Evolutionary conservation across 2,888 invertebrate species (phyloP).

Genomic region (Phortica okadai): DNA sequence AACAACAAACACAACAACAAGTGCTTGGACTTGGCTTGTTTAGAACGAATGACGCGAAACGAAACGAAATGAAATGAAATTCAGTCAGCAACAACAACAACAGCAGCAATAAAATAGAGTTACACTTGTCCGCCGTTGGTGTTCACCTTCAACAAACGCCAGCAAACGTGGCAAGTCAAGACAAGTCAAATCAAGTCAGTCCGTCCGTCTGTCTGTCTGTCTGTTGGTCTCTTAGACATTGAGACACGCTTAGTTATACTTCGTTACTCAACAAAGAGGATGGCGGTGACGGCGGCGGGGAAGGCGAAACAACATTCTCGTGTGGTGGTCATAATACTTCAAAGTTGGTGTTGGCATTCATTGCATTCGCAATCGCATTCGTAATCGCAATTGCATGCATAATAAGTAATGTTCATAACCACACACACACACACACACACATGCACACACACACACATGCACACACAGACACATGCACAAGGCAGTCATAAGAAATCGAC

Average conservation of each 20-base stretch:
- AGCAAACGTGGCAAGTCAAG: constrained; percentile 26
- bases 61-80: background rate
- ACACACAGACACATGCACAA: background rate
- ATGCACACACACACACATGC: background rate
- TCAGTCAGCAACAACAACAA: background rate
- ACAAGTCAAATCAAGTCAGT: constrained; percentile 20
- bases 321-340: background rate
- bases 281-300: background rate
- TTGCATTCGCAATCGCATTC: background rate
- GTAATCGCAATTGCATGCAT: background rate
- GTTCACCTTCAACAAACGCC: constrained; percentile 18
- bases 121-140: constrained; percentile 18
- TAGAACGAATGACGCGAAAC: too few species aligned
- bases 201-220: constrained; percentile 38
- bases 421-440: background rate
- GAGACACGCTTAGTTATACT: too few species aligned
- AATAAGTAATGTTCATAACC: background rate
- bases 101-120: background rate
- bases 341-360: too few species aligned
- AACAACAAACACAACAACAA: background rate
- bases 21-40: background rate
- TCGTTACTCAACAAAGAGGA: too few species aligned
- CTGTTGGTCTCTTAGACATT: too few species aligned
- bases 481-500: background rate
- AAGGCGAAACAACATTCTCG: background rate